phyloP scores from a whole-genome alignment of 2,113 vertebrate genomes.

The Salvelinus namaycush region DNA sequence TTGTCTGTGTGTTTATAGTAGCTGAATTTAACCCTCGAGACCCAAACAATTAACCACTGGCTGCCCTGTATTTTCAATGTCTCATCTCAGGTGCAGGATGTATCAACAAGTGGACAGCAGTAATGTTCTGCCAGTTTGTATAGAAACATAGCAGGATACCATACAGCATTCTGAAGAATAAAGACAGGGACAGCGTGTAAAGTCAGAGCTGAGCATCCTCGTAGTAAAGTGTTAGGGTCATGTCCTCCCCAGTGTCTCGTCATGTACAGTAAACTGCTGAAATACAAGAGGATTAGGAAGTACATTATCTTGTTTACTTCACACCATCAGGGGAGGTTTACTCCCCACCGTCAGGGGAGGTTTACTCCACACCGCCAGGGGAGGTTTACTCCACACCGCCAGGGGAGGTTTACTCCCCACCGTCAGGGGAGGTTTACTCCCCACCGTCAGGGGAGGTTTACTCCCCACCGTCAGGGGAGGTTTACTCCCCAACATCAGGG shows the following conservation, averaged over 20 bases:
- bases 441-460: too few species aligned
- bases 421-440: too few species aligned
- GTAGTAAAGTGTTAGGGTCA: slow-evolving; percentile 40
- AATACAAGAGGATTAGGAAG: slow-evolving; percentile 61
- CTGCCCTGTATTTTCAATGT: neutral
- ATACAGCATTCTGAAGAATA: neutral
- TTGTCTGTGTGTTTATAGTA: slow-evolving; percentile 19
- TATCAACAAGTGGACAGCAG: neutral
- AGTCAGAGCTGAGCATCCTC: neutral
- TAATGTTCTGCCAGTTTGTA: neutral
- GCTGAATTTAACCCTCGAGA: neutral
- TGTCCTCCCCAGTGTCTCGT: slow-evolving; percentile 60
- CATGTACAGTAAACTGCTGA: slow-evolving; percentile 51
- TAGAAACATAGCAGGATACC: neutral
- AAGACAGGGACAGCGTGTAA: neutral
- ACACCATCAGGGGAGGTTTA: neutral
- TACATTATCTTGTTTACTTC: slow-evolving; percentile 70
- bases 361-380: too few species aligned
- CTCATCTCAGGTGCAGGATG: neutral
- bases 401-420: too few species aligned
- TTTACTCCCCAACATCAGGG: too few species aligned
- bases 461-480: too few species aligned
- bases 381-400: neutral
- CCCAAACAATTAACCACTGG: neutral
- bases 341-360: too few species aligned